Conservation (phyloP, 2,113 vertebrate species). For the Engystomops pustulosus region DNA sequence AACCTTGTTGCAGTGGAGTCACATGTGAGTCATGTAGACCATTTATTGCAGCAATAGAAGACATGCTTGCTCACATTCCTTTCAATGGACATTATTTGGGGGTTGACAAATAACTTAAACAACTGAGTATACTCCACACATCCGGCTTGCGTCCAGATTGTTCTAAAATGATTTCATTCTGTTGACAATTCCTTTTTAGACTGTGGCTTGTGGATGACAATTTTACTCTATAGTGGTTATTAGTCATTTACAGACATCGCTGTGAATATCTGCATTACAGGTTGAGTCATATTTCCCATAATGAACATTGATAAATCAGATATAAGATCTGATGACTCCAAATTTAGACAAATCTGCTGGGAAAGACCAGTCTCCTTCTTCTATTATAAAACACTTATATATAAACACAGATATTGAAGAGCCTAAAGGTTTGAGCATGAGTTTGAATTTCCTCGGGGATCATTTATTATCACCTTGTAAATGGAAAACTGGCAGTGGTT, state of each 20-base stretch:
- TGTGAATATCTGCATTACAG: not conserved
- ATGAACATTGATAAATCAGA: not conserved
- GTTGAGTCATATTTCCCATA: not conserved
- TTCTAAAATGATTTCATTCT: not conserved
- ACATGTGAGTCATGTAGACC: not conserved
- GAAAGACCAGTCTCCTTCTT: too few species aligned
- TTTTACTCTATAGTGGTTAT: not conserved
- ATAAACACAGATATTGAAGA: too few species aligned
- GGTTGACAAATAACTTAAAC: not conserved
- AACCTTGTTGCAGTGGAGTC: not conserved
- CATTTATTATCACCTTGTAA: too few species aligned
- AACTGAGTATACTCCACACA: slow-evolving; percentile 1
- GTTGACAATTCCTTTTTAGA: not conserved
- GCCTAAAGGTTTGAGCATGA: too few species aligned
- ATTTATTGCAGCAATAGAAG: not conserved
- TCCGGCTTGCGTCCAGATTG: not conserved
- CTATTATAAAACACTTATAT: too few species aligned
- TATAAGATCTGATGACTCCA: not conserved
- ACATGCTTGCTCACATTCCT: slow-evolving; percentile 8
- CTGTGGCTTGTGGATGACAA: not conserved
- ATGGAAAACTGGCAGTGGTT: too few species aligned
- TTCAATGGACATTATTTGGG: not conserved
- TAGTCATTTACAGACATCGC: not conserved
- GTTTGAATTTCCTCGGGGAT: too few species aligned
- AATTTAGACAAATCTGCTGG: not conserved